Percentiles rank a stretch among this genome's conserved stretches.
These are phyloP conservation scores for Aphaenogaster rudis DNA, from an alignment of 1,140 invertebrate species.

Conservation along the genomic window DNA sequence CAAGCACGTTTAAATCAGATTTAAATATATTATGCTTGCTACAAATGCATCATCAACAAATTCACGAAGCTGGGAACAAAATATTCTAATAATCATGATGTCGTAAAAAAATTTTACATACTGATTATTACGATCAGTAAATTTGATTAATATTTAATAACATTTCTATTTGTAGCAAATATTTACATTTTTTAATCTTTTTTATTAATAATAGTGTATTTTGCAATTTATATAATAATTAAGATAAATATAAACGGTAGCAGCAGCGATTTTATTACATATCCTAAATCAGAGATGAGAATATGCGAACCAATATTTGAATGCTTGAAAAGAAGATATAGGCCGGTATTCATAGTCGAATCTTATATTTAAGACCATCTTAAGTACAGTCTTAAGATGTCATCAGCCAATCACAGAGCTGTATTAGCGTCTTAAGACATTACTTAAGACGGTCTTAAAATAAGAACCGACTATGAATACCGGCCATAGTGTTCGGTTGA, in stretches of 20 bases:
- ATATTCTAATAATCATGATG: neutral
- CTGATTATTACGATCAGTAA: neutral
- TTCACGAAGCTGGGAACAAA: neutral
- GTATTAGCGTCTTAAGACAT: no score
- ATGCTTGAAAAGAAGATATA: neutral
- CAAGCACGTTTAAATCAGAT: neutral
- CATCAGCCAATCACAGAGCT: no score
- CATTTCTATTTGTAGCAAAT: neutral
- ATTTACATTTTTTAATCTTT: neutral
- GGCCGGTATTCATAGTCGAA: no score
- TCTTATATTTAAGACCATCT: no score
- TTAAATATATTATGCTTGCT: neutral
- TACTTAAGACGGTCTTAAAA: no score
- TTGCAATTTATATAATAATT: neutral
- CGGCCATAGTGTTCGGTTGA: neutral
- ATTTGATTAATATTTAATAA: constrained; percentile 2
- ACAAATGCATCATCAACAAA: neutral
- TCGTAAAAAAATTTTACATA: neutral
- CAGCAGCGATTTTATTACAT: neutral
- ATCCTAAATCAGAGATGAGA: neutral
- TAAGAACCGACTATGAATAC: no score
- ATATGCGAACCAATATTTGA: neutral
- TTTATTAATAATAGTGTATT: neutral
- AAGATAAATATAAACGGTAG: neutral
- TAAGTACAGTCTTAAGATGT: no score